Evolutionary conservation across 2,797 vertebrate species (phyloP), one percentile per base, ranked within the genome.

Genomic region (Sebastolobus alascanus): DNA sequence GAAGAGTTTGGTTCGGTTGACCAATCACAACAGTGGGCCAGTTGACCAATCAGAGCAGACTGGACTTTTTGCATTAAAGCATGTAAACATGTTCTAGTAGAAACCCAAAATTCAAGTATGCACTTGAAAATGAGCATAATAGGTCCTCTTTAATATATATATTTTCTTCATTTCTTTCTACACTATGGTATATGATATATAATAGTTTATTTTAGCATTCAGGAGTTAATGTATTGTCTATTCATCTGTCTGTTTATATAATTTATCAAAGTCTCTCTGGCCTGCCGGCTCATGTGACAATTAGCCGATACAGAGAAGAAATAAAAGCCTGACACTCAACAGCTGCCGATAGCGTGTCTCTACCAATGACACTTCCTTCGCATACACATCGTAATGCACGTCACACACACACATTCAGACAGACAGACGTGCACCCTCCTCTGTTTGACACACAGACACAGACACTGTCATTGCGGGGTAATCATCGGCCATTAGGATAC

Each of bases 401-500:
- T 4, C 37, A 33, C 74, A 43, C 25, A 52, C 68, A 56, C 43
- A 61, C 33, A 77, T 35, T 58, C 27, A 60, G 43, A 80, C 63
- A 79, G 56, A 72, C 64, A 79, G 75, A 82, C 70, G 1, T 31
- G 78, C 38, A n/a, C 58, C 71, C 79, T 88, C 56, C 75, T 81
- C 74, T 87, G 81, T 79, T 87, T 91, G 85, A 91, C 87, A 90
- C 70, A 80, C 80, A 89, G 85, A 87, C 79, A 86, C 81, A 89
- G 84, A 92, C 86, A 84, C 89, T 90, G 84, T 89, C 87, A 92
- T 90, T 90, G 88, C 50, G 4, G 78, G 85, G 90, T 87, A 93
- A 93, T 93, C 90, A 84, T 86, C 89, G 73, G 73, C 89, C 89
- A 93, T 94, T 94, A 92, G 84, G 84, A 87, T 85, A 87, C 84